A percentile compares a stretch with the other conserved stretches of the same genome.
These are phyloP conservation scores for Barnardius zonarius DNA, from an alignment of 2,113 vertebrate genomes.

Conservation along the genomic window DNA sequence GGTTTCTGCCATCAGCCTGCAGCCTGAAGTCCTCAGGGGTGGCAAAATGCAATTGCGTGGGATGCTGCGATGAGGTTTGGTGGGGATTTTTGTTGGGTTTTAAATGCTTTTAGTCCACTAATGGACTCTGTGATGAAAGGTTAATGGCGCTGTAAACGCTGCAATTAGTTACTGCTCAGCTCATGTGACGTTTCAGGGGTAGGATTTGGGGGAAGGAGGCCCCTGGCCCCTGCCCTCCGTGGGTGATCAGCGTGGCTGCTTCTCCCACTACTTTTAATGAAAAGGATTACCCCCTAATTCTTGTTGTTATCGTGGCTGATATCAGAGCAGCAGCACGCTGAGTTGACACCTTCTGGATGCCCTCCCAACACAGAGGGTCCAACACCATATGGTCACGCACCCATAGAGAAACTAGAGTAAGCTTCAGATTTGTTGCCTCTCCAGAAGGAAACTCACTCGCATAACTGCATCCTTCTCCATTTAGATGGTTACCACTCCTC, in stretches of 20 bases:
- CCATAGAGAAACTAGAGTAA: not conserved
- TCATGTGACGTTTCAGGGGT: not conserved
- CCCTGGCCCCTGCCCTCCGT: not conserved
- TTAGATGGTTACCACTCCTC: not conserved
- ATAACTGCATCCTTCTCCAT: not conserved
- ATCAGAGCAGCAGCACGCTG: not conserved
- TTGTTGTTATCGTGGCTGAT: not conserved
- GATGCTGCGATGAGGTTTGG: not conserved
- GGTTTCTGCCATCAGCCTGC: not conserved
- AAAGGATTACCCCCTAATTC: not conserved
- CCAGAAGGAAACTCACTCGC: not conserved
- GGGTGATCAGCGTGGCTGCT: not conserved
- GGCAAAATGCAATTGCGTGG: not conserved
- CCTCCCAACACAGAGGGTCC: not conserved
- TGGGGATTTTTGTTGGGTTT: not conserved
- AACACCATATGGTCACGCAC: accelerated
- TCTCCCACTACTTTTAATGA: not conserved
- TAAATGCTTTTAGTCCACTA: not conserved
- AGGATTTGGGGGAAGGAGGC: not conserved
- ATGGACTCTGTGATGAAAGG: not conserved
- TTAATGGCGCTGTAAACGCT: not conserved
- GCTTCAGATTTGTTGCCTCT: not conserved
- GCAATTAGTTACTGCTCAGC: constrained; percentile 7
- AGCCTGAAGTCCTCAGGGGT: not conserved
- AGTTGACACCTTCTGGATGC: not conserved